A percentile compares a stretch with the other conserved stretches of the same genome.
Conservation (phyloP, 2,797 vertebrate species). For the Pogonophryne albipinna region DNA sequence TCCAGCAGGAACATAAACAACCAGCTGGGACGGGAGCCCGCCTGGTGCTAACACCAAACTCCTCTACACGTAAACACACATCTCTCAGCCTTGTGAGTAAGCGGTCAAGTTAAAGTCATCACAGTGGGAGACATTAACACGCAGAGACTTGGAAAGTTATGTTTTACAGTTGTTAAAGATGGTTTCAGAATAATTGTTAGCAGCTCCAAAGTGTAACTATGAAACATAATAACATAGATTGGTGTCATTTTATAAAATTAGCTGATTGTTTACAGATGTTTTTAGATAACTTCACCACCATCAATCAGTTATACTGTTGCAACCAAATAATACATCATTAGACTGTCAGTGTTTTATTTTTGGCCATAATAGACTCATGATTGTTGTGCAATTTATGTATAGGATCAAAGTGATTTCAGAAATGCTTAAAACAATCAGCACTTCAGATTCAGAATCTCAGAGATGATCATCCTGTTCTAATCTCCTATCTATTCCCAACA, state of each 20-base stretch:
- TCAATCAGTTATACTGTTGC: not conserved
- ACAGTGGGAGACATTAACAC: conserved; percentile 20
- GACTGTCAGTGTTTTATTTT: conserved; percentile 16
- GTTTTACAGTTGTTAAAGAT: conserved; percentile 7
- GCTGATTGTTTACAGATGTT: conserved; percentile 20
- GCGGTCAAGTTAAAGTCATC: conserved; percentile 34
- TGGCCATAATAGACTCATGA: not conserved
- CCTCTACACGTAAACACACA: conserved; percentile 58
- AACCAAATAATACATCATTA: conserved; percentile 10
- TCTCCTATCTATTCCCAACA: not conserved
- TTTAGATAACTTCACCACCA: conserved; percentile 5
- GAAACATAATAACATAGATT: not conserved
- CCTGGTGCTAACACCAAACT: conserved; percentile 65
- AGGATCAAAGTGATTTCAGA: not conserved
- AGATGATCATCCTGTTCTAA: not conserved
- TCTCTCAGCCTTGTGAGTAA: conserved; percentile 52
- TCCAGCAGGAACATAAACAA: conserved; percentile 80
- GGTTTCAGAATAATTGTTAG: conserved; percentile 13
- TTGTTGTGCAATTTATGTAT: not conserved
- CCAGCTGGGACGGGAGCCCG: conserved; percentile 62
- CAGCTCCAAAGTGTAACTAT: conserved; percentile 5
- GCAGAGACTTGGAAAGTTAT: conserved; percentile 4
- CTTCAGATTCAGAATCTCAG: not conserved
- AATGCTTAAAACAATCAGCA: not conserved
- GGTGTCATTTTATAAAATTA: conserved; percentile 5